Conservation (phyloP, 2,113 vertebrate species). For the Numida meleagris region DNA sequence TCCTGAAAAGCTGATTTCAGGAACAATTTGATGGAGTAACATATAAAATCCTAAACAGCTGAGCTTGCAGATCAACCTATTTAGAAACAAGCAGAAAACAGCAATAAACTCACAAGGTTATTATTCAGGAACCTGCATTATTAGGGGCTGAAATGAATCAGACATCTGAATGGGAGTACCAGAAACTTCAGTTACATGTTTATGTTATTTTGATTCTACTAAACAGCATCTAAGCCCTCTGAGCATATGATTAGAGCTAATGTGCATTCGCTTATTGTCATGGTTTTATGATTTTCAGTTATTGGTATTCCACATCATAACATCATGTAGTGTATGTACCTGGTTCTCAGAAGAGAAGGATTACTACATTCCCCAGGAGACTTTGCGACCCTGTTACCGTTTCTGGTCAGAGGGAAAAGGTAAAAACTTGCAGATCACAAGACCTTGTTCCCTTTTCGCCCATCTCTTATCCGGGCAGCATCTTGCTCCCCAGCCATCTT, state of each 20-base stretch:
- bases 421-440: too few relatives aligned
- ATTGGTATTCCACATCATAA: too few relatives aligned
- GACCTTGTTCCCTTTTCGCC: too few relatives aligned
- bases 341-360: too few relatives aligned
- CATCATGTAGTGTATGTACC: too few relatives aligned
- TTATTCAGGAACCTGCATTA: neutral
- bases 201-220: neutral
- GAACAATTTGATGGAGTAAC: neutral
- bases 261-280: too few relatives aligned
- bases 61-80: fast-evolving
- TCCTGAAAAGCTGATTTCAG: neutral
- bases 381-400: too few relatives aligned
- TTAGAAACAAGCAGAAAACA: neutral
- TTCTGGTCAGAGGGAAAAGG: too few relatives aligned
- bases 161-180: neutral
- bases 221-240: neutral
- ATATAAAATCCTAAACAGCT: neutral
- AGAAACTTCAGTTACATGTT: neutral
- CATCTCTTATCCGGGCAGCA: too few relatives aligned
- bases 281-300: too few relatives aligned
- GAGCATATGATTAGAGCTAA: neutral
- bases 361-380: too few relatives aligned
- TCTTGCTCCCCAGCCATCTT: too few relatives aligned
- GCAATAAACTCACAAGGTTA: neutral
- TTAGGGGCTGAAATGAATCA: neutral